These are phyloP conservation scores for Clupea harengus DNA, from an alignment of 2,113 vertebrate species.

Conservation along the genomic window DNA sequence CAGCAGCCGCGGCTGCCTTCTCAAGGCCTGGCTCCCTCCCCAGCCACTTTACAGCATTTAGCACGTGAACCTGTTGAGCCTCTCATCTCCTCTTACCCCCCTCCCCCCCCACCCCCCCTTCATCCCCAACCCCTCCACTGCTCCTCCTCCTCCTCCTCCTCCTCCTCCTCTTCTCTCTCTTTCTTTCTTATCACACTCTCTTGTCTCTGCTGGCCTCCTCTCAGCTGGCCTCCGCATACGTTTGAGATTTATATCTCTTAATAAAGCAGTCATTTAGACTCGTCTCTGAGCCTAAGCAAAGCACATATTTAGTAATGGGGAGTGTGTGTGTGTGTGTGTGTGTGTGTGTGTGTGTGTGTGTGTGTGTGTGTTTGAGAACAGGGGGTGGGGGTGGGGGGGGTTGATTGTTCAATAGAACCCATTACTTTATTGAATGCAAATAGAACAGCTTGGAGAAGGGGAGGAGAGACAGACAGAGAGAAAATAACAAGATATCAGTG, in stretches of 20 bases:
- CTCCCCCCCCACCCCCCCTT: neutral
- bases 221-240: neutral
- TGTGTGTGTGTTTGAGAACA: neutral
- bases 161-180: neutral
- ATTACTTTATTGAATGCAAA: conserved; percentile 69
- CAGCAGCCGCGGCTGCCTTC: neutral
- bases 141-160: conserved; percentile 7
- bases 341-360: neutral
- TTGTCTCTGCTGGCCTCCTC: neutral
- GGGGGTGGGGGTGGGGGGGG: neutral
- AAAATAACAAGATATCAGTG: conserved; percentile 69
- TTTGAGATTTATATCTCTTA: conserved; percentile 16
- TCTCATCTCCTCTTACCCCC: conserved; percentile 3
- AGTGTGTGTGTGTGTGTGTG: neutral
- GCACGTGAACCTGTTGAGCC: conserved; percentile 14
- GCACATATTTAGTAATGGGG: conserved; percentile 5
- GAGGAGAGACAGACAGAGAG: conserved; percentile 32
- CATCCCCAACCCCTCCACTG: neutral
- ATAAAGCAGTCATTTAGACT: conserved; percentile 9
- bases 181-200: neutral
- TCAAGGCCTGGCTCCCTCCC: conserved; percentile 23
- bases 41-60: conserved; percentile 18
- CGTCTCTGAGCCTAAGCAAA: conserved; percentile 8
- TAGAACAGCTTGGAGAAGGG: conserved; percentile 32
- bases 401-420: conserved; percentile 38